Percentiles rank a stretch among this genome's conserved stretches.
These are phyloP conservation scores for Nothocercus nigrocapillus DNA, from an alignment of 2,113 vertebrate species.

Conservation along the genomic window DNA sequence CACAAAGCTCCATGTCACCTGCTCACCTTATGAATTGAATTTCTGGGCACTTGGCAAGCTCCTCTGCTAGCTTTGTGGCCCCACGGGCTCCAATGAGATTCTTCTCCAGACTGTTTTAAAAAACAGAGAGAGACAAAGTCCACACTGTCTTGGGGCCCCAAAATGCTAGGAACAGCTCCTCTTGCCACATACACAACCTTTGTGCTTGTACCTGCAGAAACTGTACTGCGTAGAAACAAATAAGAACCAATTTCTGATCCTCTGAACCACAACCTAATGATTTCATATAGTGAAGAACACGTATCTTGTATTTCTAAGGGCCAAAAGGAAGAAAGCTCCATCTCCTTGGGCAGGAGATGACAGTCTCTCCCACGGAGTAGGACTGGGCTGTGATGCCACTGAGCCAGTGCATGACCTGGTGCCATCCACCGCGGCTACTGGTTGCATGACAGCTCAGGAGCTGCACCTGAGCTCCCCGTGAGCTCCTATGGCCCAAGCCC, in stretches of 20 bases:
- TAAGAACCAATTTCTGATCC: background rate
- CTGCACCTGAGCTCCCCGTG: background rate
- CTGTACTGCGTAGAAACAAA: background rate
- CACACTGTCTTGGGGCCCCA: background rate
- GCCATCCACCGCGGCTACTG: background rate
- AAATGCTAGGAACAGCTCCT: background rate
- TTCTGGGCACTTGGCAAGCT: slow-evolving; percentile 72
- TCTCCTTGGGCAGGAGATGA: background rate
- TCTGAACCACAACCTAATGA: background rate
- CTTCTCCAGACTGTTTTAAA: slow-evolving; percentile 83
- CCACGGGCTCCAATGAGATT: slow-evolving; percentile 82
- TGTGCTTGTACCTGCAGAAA: background rate
- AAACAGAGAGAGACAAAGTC: background rate
- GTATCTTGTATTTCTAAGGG: background rate
- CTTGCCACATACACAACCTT: background rate
- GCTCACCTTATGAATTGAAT: slow-evolving; percentile 85
- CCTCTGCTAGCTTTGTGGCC: slow-evolving; percentile 74
- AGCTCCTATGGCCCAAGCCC: background rate
- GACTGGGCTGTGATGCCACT: background rate
- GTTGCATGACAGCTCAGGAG: background rate
- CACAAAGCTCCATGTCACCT: background rate
- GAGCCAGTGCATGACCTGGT: rapidly evolving
- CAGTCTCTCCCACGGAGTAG: background rate
- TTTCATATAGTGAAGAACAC: background rate
- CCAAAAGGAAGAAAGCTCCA: background rate